Base-by-base conservation (phyloP, 2,797 vertebrate species). In the Sebastes goodei region DNA sequence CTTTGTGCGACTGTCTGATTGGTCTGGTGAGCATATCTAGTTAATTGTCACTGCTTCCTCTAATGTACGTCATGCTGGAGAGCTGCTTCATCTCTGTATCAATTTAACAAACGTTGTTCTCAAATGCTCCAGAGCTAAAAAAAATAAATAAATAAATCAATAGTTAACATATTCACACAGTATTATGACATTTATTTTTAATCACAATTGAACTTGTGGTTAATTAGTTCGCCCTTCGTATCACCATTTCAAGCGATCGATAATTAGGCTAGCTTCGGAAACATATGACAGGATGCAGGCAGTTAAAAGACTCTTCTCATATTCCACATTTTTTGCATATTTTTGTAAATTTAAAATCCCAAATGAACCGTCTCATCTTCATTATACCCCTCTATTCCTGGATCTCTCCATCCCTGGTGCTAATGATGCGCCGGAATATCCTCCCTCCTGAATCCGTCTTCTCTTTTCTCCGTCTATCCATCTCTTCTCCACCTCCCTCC, bases 341-440 rank as follows among this genome's bases (percentile, higher is more conserved):
- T 82, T 81, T 85, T 80, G 38, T 80, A 33, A 76, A 81, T 84
- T 73, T 77, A 17, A 74, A 84, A 63, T 74, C 80, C 84, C 71
- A 68, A 86, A 89, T 81, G 80, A 80, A 68, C 55, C 21, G 46
- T 78, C 81, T 74, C 61, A 82, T 87, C 82, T 81, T 87, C 61
- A 80, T 85, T 87, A 79, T 66, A 82, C 81, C 74, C 71, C 68
- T 85, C 84, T 74, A 20, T 79, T 67, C 72, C 42, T 55, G 56
- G 55, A 81, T 90, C 86, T 89, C 76, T 87, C 88, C 70, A 85
- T 89, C 78, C 59, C 38, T 46, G 42, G 35, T 72, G 76, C 84
- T 92, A 89, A 89, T 90, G 86, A 91, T 90, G 84, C 17, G 12
- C 84, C 79, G 67, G 69, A 74, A 81, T 83, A 38, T 84, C 74